Evolutionary conservation across 1,140 invertebrate genomes (phyloP), one percentile per base, ranked within the genome.

Genomic region (Lucilia cuprina): DNA sequence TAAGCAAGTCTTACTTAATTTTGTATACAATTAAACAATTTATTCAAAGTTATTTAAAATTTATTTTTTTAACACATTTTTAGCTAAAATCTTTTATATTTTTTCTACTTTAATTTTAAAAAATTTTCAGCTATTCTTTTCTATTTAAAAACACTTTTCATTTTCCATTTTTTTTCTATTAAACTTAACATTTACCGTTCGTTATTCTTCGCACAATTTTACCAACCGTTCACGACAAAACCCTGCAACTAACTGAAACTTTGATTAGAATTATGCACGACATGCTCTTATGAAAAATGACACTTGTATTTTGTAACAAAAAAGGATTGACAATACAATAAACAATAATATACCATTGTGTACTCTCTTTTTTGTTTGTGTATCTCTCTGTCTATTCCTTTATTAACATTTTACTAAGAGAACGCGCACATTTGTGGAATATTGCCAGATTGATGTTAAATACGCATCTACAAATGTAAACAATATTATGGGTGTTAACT

Each of bases 171-270:
- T n/a, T 80, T 80, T 21, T 50, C 50, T 80, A 80, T 80, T 80
- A 49, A 80, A 49, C 77, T 9, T 5, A 34, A 80, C 77, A 25
- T 17, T 49, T 80, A 21, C 77, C 77, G 77, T 80, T 13, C n/a
- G n/a, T 5, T 25, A n/a, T 78, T 25, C 41, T 47, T 80, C 13
- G 21, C 1, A 70, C n/a, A 70, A 70, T 70, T 70, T 21, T 80
- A 21, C 77, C 77, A 49, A 80, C 77, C 77, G 77, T 80, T 21
- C 77, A 80, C 77, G 41, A 49, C 77, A 80, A 80, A 80, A 21
- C 77, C n/a, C 77, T 80, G 41, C 77, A 49, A 80, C 77, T 49
- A 49, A 80, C 77, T 80, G 21, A 80, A 80, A 14, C 77, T 21
- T 21, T 49, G 65, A 70, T 70, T 70, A 19, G n/a, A 70, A 25